Base-by-base conservation (phyloP, 2,113 vertebrate species). In the Clarias macrocephalus region DNA sequence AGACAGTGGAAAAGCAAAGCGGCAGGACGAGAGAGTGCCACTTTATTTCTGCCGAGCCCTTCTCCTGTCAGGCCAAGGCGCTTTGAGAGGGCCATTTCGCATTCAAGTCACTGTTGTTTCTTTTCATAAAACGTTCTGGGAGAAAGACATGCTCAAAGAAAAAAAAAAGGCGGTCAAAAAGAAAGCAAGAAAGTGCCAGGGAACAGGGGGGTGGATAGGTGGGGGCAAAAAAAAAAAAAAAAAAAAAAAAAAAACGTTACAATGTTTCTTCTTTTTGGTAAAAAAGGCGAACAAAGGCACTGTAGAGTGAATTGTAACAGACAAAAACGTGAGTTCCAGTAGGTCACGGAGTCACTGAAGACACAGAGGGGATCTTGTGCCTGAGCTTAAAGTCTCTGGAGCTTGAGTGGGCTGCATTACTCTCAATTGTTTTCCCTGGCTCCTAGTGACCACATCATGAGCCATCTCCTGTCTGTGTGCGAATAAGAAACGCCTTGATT, bases 41-140 rank as follows among this genome's bases (percentile, higher is more conserved):
- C 92, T 94, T 92, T 94, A 93, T 94, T 92, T 80, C 30, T 56
- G 94, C 94, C 95, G 94, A 93, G 94, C 92, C 93, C 90, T 94
- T 94, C 95, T 93, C 93, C 94, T 94, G 93, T 97, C 93, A 94
- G 92, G 95, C 90, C 48, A 8, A 8, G 86, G 91, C 86, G 90
- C 94, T 95, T 95, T 95, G 91, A 95, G 93, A 93, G 93, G 93
- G 93, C 91, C 94, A 94, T 96, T 96, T 95, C 89, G 95, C 93
- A 97, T 96, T 96, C 95, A 94, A 93, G 94, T 95, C 96, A 96
- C 96, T 96, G 94, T 96, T 96, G 94, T 95, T 95, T 96, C 96
- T 96, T 96, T 96, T 95, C 56, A 95, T 96, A 96, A 96, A 96
- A 94, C 93, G 92, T 95, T 95, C 94, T 93, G 94, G 93, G 95